Evolutionary conservation across 1,140 invertebrate species (phyloP).

Genomic region (Heliothis virescens): DNA sequence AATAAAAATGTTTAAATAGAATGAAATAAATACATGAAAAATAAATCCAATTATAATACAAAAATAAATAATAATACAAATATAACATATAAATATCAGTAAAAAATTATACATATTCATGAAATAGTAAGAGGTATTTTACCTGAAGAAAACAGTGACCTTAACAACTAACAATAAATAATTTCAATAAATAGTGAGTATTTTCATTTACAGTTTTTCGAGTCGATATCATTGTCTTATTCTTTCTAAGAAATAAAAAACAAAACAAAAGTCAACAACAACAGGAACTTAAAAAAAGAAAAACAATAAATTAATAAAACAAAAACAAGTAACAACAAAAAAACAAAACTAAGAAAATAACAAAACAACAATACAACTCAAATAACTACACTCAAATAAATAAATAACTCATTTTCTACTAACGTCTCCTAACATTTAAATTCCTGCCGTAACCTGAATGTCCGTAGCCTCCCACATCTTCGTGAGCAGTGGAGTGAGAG

Average conservation of each 20-base stretch:
- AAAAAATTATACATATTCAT: conserved; percentile 28
- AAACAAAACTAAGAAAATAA: background rate
- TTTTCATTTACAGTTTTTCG: conserved; percentile 15
- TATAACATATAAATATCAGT: conserved; percentile 36
- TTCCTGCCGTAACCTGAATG: conserved; percentile 87
- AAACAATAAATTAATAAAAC: conserved; percentile 10
- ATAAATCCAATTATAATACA: background rate
- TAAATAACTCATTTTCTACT: conserved; percentile 20
- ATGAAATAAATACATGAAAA: conserved; percentile 1
- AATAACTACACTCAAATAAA: conserved; percentile 4
- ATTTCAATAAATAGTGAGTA: conserved; percentile 55
- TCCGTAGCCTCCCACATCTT: conserved; percentile 89
- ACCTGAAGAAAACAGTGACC: conserved; percentile 29
- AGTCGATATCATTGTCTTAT: background rate
- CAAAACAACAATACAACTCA: background rate
- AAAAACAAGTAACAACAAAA: background rate
- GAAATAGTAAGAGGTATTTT: background rate
- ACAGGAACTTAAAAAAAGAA: background rate
- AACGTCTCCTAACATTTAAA: conserved; percentile 71
- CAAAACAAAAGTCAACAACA: background rate
- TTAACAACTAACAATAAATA: conserved; percentile 58
- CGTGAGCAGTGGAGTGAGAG: conserved; percentile 89
- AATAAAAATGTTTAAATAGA: background rate
- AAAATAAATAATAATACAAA: conserved; percentile 22
- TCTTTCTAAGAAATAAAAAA: background rate